These are phyloP conservation scores for Gallinago paraguaiae DNA, from an alignment of 2,113 vertebrate genomes.

Conservation along the genomic window DNA sequence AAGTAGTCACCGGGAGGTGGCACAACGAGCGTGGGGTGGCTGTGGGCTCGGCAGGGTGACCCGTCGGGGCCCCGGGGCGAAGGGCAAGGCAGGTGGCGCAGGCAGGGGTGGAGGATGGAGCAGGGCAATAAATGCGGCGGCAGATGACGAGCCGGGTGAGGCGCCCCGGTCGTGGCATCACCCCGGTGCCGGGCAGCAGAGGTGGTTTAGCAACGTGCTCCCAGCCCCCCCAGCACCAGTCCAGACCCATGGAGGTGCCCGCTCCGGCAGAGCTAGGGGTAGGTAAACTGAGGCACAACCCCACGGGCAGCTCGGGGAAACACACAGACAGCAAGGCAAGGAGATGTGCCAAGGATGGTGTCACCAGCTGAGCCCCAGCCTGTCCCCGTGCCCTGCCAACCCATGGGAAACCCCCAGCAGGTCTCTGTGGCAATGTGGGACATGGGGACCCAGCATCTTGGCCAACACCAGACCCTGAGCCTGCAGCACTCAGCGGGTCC, in stretches of 20 bases:
- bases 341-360: neutral
- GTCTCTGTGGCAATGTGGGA: neutral
- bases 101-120: constrained; percentile 13
- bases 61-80: neutral
- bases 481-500: neutral
- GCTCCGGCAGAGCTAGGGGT: rapidly evolving
- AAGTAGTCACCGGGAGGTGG: rapidly evolving
- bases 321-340: neutral
- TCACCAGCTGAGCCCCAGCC: neutral
- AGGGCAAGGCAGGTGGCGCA: neutral
- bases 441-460: rapidly evolving
- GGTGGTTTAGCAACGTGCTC: neutral
- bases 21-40: rapidly evolving
- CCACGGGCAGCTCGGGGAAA: rapidly evolving
- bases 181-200: neutral
- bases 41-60: neutral
- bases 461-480: rapidly evolving
- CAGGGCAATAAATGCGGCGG: neutral
- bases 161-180: neutral
- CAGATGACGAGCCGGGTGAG: neutral
- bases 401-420: neutral
- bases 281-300: constrained; percentile 27
- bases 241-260: neutral
- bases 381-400: neutral
- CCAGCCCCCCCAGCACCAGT: rapidly evolving